phyloP scores from a whole-genome alignment of 2,888 invertebrate species.

The Mythimna albipuncta region DNA sequence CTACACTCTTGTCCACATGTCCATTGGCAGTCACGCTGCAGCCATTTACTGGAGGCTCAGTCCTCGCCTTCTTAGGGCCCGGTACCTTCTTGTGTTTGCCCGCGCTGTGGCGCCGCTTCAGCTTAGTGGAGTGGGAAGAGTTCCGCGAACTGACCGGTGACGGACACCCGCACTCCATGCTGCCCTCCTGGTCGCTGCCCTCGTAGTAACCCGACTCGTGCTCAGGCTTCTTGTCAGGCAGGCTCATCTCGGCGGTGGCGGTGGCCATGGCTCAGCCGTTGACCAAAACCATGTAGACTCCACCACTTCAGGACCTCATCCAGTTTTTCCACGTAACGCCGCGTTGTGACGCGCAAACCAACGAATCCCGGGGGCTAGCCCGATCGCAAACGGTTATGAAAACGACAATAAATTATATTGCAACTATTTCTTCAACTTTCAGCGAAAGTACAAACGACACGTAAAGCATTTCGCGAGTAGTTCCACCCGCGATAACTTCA shows the following conservation, averaged over 20 bases:
- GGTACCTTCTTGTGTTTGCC: constrained; percentile 83
- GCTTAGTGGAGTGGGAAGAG: constrained; percentile 85
- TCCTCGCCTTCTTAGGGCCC: constrained; percentile 76
- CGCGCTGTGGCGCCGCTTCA: constrained; percentile 83
- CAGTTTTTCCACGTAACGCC: constrained; percentile 55
- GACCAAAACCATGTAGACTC: constrained; percentile 84
- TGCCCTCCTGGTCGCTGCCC: constrained; percentile 92
- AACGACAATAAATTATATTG: constrained; percentile 69
- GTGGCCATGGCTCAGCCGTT: constrained; percentile 87
- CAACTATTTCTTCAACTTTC: constrained; percentile 75
- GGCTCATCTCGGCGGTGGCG: constrained; percentile 90
- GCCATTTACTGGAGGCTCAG: constrained; percentile 80
- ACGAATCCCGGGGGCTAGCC: constrained; percentile 31
- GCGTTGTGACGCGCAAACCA: constrained; percentile 39
- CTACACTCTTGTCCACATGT: constrained; percentile 81
- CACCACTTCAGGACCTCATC: constrained; percentile 67
- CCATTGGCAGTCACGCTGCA: constrained; percentile 67
- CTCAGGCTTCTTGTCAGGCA: constrained; percentile 92
- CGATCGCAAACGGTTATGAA: constrained; percentile 54
- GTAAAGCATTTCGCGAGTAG: constrained; percentile 84
- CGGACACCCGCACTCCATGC: constrained; percentile 89
- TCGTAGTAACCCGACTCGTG: constrained; percentile 97
- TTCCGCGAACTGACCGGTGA: constrained; percentile 86
- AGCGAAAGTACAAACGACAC: constrained; percentile 87
- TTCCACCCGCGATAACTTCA: constrained; percentile 81